Evolutionary conservation across 1,140 invertebrate species (phyloP), one percentile per base, ranked within the genome.

Genomic region (Drosophila micromelanica): DNA sequence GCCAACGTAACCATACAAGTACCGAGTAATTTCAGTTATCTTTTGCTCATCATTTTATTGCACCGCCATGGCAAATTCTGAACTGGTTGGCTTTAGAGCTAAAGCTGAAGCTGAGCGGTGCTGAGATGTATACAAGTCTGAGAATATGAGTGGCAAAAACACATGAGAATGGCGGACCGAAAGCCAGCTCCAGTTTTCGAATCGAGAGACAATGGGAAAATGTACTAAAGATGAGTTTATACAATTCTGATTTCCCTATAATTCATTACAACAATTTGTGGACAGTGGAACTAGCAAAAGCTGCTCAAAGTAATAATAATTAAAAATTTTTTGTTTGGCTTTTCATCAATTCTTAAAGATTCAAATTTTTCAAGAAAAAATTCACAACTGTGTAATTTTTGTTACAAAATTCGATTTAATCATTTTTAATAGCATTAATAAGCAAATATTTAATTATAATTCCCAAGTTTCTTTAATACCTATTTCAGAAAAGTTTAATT

Each of bases 1-100:
- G 81, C 81, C 81, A 85, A 87, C 73, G 49, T 73, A 73, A 55
- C 71, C 54, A 68, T 67, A 68, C 70, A 60, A 67, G 55, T 51
- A 69, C 65, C 71, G 70, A 75, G 82, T 76, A 87, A 86, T 82
- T 86, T 87, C 67, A 81, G 82, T 87, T 86, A 86, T 86, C 81
- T 86, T 70, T 68, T 78, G 75, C 76, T 81, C 86, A 86, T 86
- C 81, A 86, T 87, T 86, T 86, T 82, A 84, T 87, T 82, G 84
- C 81, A 35, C 9, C 65, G 80, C 63, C 75, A 63, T 65, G 61
- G 42, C 64, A 73, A 85, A 78, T 69, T 76, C 77, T 69, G 62
- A 68, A 73, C 64, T 62, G 72, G 63, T 37, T 56, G 52, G 35
- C 51, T 54, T n/a, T 32, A 20, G 7, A 35, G 43, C 23, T 30